Base-by-base conservation (phyloP, 2,888 invertebrate species). In the Serrognathus titanus region DNA sequence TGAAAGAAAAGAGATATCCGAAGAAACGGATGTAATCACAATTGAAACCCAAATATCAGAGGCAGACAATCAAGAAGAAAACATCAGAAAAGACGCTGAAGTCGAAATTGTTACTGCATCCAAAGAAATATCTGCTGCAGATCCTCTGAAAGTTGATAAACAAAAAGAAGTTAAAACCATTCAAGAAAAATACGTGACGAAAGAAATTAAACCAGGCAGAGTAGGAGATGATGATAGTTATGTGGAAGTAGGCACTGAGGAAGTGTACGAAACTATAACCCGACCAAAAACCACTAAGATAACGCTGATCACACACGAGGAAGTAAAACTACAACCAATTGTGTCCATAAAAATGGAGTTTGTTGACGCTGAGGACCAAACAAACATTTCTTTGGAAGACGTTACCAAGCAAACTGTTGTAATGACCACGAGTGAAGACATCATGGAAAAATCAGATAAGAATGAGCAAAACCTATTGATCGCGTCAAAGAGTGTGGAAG, bases 231-330 rank as follows among this genome's bases (percentile, higher is more conserved):
- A 52, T 35, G 43, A 52, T 6, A 46, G 11, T 36, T 20, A 45
- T 10, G 20, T 43, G 31, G 36, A 35, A 11, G 12, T 52, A 9
- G 36, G 16, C 8, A 16, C 13, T 7, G 13, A 43, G 12, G 13
- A 43, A 10, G 20, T 9, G 2, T 16, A 3, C 43, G 10, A 10
- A 31, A 6, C 24, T 1, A 31, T 31, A 6, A 31, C 24, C 4
- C 24, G 24, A 31, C 24, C 24, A 5, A 53, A 58, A 61, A 73
- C 70, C 4, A 76, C 76, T 63, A 82, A 81, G 70, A 83, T 88
- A 64, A 84, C 86, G 55, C 75, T 89, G 43, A 88, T 89, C 62
- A 88, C 88, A 4, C 88, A 89, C 58, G 88, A 89, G 75, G 87
- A 88, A 76, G 83, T 85, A 64, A 83, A 83, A 75, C 77, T 85